Percentiles rank a stretch among this genome's conserved stretches.
phyloP scores from a whole-genome alignment of 2,113 vertebrate species.

The Anarhynchus alexandrinus region DNA sequence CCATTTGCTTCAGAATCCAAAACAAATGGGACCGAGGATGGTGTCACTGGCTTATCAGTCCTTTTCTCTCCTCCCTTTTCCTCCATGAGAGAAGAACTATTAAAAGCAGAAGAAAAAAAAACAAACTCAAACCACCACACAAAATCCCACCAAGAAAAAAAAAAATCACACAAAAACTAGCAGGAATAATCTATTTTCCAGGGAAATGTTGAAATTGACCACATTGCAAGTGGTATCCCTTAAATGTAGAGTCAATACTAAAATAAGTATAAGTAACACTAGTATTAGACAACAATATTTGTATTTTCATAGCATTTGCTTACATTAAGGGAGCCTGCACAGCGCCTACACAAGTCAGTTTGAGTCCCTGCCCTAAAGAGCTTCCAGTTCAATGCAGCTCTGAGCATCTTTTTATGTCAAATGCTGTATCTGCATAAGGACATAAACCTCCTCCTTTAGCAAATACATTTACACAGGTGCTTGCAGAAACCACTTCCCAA shows the following conservation, averaged over 20 bases:
- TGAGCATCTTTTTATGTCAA: slow-evolving; percentile 46
- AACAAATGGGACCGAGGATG: neutral
- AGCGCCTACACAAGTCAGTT: neutral
- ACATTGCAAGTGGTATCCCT: neutral
- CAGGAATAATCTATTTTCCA: neutral
- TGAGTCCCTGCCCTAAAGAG: neutral
- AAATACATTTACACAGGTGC: slow-evolving; percentile 79
- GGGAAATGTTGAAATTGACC: neutral
- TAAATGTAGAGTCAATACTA: neutral
- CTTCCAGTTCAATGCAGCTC: neutral
- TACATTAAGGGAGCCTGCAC: neutral
- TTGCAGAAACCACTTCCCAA: slow-evolving; percentile 50
- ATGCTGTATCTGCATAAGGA: neutral
- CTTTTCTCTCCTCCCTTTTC: neutral
- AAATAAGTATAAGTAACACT: neutral
- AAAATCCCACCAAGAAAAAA: neutral
- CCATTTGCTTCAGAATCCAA: neutral
- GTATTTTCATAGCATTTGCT: neutral
- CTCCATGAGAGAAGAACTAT: neutral
- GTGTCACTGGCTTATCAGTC: neutral
- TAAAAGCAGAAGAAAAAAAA: neutral
- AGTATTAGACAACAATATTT: neutral
- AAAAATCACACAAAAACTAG: neutral
- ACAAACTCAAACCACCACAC: neutral
- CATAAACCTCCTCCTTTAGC: slow-evolving; percentile 53